Base-by-base conservation (phyloP, 2,888 invertebrate species). In the Agrochola litura region DNA sequence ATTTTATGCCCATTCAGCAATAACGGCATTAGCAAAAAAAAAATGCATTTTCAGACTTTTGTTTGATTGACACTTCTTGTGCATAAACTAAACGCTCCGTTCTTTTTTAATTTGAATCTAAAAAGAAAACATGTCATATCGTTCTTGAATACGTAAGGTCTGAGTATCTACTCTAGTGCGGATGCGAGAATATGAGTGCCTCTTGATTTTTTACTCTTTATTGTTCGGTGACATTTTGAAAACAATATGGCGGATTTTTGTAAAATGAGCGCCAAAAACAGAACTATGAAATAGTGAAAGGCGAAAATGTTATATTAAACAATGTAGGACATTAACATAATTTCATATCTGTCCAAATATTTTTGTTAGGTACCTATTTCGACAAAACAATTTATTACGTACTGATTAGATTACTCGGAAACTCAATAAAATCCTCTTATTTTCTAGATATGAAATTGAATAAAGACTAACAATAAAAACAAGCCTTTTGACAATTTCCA, bases 151-250 rank as follows among this genome's bases (percentile, higher is more conserved):
- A 30, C n/a, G 19, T 41, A n/a, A 66, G 6, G 67, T 43, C 41
- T 66, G 54, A 85, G 71, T 58, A 67, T 30, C 14, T 61, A 37
- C 58, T 86, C 79, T 66, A 65, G 71, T 75, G 86, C 83, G 86
- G 83, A 83, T 83, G 72, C 72, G 72, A 66, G 74, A 22, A 16
- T 37, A 58, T 6, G 19, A 79, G 79, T 72, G 63, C 52, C 64
- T 54, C 74, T 83, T 56, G 49, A 74, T 58, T 65, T 77, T 70
- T 72, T 49, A 63, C 79, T 19, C 52, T 72, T 74, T 69, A 52
- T 37, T 30, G 41, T 58, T 86, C 30, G 25, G 56, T 54, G 82
- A 69, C 61, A 52, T 82, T 83, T 60, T 22, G 58, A 78, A 69
- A 70, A 67, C 52, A 83, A 71, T 46, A 76, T 70, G 81, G 52